Base-by-base conservation (phyloP, 53 echinoderm and acorn worm species). In the Actinopyga echinites region DNA sequence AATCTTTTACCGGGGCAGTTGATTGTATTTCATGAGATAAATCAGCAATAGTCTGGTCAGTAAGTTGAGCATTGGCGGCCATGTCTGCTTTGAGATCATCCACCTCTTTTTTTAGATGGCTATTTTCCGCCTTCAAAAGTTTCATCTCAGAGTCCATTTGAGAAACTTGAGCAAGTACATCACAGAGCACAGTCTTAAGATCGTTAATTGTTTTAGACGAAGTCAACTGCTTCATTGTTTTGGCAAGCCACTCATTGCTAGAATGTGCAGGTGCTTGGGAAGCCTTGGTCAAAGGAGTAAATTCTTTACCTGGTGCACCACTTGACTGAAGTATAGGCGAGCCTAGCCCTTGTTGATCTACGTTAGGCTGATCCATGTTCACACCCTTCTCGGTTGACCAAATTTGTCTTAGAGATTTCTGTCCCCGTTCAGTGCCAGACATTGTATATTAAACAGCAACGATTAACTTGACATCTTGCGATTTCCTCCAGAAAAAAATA, bases 301-400 rank as follows among this genome's bases (percentile, higher is more conserved):
- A 62, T 62, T 62, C 63, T 31, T 61, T 62, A 29, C 31, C 28
- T 28, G 63, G 15, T 62, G 21, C 28, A 4, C 63, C 26, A 4
- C 63, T 62, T 62, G 31, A 62, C 31, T 9, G 25, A 28, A 20
- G 31, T 31, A 29, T 62, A 62, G 26, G 63, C 26, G 26, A 29
- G 31, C 15, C 31, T 62, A 29, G 63, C 5, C 17, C 49, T 49
- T 49, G 49, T 49, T 49, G 49, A 49, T 15, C 1, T 17, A 62
- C 31, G 63, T 62, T 62, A 62, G 63, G 63, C 63, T 62, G 63
- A 0, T 62, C 63, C 28, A 62, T 31, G 63, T 62, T 62, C 63
- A 21, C 26, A 28, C 63, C 63, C 31, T 24, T 62, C 10, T 62
- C 63, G 9, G 26, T 29, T 24, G 63, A 28, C 63, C 63, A 62